Base-by-base conservation (phyloP, 2,888 invertebrate genomes). In the Physocephala rufipes region DNA sequence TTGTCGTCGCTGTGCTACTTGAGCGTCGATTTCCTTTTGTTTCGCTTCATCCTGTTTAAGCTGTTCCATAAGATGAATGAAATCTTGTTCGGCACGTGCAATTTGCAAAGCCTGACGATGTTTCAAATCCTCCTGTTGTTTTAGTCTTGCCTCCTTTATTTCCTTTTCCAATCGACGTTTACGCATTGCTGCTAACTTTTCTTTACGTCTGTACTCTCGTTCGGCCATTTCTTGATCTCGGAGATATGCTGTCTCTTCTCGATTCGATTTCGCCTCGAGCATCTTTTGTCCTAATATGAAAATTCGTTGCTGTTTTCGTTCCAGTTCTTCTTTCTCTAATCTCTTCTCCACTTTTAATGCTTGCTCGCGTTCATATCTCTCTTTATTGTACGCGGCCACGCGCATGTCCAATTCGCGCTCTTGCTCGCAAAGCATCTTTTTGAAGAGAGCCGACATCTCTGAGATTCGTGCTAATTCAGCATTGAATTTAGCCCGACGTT, bases 151-250 rank as follows among this genome's bases (percentile, higher is more conserved):
- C n/a, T 80, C 81, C 0, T 78, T 76, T 19, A 86, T 63, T 26
- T 85, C 81, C 3, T 81, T 78, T 67, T 85, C 85, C 0, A 81
- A 74, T 74, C 82, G 79, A 7, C 81, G 80, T 58, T 83, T 82
- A 15, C 81, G 80, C 19, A 85, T 30, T 0, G 79, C 85, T 0
- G 83, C 81, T 65, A 83, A 81, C 72, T 82, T 84, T 66, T 86
- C 85, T 12, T 82, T 83, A 59, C 79, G 80, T 0, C 86, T 78
- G 73, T 85, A 86, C 74, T 86, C 86, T 1, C 86, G 83, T 73
- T 86, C 86, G 19, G 85, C 82, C 30, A 82, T 81, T 74, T 86
- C 86, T 62, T 84, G 84, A 12, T 86, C 85, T 15, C 83, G 80
- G 0, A 84, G 74, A 47, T 85, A 82, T 28, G 79, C 79, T 51